Evolutionary conservation across 2,888 invertebrate genomes (phyloP).

Genomic region (Sabatieria punctata): DNA sequence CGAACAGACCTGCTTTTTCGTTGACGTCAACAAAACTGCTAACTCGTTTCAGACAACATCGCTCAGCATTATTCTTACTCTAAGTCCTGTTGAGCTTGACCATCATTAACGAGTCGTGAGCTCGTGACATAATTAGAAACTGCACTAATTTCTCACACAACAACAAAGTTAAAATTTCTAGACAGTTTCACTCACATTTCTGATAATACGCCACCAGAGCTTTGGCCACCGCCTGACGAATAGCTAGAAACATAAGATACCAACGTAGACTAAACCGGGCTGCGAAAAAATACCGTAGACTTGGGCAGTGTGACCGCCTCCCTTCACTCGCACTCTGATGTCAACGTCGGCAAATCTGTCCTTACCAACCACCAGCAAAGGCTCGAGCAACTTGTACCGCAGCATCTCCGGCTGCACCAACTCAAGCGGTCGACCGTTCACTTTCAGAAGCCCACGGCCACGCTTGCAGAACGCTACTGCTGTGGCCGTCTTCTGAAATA

Average conservation of each 20-base stretch:
- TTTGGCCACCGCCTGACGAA: conserved; percentile 94
- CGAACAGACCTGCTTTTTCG: no score
- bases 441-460: conserved; percentile 77
- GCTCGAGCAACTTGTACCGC: conserved; percentile 56
- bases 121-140: no score
- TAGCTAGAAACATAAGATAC: conserved; percentile 44
- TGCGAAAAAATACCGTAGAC: conserved; percentile 48
- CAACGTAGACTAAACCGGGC: conserved; percentile 10
- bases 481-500: conserved; percentile 92
- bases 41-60: no score
- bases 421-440: conserved; percentile 91
- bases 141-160: no score
- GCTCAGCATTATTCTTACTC: no score
- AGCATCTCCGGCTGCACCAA: conserved; percentile 87
- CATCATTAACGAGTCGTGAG: no score
- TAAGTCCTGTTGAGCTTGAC: no score
- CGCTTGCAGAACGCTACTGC: conserved; percentile 98
- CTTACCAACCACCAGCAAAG: conserved; percentile 42
- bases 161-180: no score
- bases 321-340: conserved; percentile 88
- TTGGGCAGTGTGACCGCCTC: conserved; percentile 96
- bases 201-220: conserved; percentile 15
- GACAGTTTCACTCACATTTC: conserved; percentile 1
- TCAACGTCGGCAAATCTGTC: conserved; percentile 92
- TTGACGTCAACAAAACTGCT: no score